Evolutionary conservation across 2,797 vertebrate genomes (phyloP).

Genomic region (Mallotus villosus): DNA sequence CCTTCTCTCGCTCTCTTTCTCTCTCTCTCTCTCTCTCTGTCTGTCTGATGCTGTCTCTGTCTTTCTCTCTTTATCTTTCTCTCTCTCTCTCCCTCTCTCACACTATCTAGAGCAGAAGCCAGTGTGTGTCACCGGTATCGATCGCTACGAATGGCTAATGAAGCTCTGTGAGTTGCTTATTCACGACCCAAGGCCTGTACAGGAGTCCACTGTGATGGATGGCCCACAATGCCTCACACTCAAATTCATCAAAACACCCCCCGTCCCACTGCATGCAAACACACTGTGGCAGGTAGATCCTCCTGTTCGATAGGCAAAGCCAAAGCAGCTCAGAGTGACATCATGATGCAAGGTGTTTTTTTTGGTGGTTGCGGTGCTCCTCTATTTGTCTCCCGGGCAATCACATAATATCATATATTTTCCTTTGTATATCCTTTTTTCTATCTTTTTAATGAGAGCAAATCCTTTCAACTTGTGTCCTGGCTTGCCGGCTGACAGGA

Average conservation of each 20-base stretch:
- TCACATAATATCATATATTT: neutral
- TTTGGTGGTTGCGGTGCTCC: neutral
- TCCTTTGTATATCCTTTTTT: neutral
- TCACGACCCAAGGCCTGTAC: conserved; percentile 20
- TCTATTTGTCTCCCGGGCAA: neutral
- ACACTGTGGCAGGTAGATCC: neutral
- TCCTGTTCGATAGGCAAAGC: too few species aligned
- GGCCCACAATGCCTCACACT: neutral
- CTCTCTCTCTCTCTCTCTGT: conserved; percentile 1
- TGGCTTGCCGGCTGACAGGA: conserved; percentile 33
- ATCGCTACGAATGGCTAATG: conserved; percentile 20
- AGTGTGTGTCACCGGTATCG: conserved; percentile 17
- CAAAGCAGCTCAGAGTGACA: neutral
- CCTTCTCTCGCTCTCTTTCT: neutral
- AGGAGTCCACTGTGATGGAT: conserved; percentile 19
- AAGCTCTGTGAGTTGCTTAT: conserved; percentile 8
- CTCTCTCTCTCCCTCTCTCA: neutral
- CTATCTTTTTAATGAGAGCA: neutral
- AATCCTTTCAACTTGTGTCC: conserved; percentile 10
- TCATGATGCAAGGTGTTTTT: neutral
- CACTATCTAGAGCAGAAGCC: conserved; percentile 2
- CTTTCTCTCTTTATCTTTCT: conserved; percentile 5
- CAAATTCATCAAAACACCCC: neutral
- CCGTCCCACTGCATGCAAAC: neutral
- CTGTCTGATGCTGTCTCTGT: neutral